Base-by-base conservation (phyloP, 2,888 invertebrate genomes). In the Physocephala rufipes region DNA sequence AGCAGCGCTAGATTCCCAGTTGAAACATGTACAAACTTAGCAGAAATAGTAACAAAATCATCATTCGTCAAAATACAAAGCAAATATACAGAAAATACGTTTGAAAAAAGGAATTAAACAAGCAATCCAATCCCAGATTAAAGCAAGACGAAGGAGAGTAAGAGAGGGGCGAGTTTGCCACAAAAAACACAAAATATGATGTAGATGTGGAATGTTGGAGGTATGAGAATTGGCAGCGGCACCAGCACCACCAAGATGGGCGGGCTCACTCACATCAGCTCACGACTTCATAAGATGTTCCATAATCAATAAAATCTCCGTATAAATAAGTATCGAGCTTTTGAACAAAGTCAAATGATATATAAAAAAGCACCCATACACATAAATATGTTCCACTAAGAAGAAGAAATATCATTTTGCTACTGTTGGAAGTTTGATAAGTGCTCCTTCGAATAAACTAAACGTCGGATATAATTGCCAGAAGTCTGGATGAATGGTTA, bases 371-470 rank as follows among this genome's bases (percentile, higher is more conserved):
- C n/a, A n/a, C n/a, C n/a, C n/a, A n/a, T n/a, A n/a, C n/a, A n/a
- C n/a, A n/a, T n/a, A n/a, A n/a, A n/a, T 36, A 9, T 61, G 61
- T 24, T 61, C 45, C 21, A 51, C 7, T 28, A 64, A 64, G 19
- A 49, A 12, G 21, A 55, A 21, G 24, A 24, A 21, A 13, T 24
- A 16, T 24, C n/a, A 15, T 28, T 58, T 9, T 51, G 49, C 30
- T 16, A 51, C 30, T 30, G 30, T 51, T 19, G 19, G 19, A 65
- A 49, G 30, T 28, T 65, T 28, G 30, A 51, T 47, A 51, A n/a
- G 28, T 51, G 65, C 51, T 51, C 47, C 65, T 65, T 28, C 49
- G 21, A 47, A 64, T 24, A 47, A 63, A 47, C 2, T 26, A 16
- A 51, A 64, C 49, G 43, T n/a, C n/a, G n/a, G 2, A 45, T 19